Base-by-base conservation (phyloP, 2,888 invertebrate species). In the Cantharis rufa region DNA sequence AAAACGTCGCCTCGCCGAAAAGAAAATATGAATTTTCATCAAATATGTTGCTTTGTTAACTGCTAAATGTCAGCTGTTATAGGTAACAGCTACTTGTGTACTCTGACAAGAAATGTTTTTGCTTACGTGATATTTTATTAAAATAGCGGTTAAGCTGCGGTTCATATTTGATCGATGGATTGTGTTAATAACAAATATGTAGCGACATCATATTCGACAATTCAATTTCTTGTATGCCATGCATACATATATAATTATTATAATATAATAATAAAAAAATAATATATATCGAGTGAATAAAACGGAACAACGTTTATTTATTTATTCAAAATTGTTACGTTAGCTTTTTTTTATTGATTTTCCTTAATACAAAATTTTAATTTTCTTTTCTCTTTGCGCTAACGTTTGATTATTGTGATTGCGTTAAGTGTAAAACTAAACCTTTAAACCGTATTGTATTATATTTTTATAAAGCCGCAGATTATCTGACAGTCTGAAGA, bases 21-120 rank as follows among this genome's bases (percentile, higher is more conserved):
- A 66, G 71, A 74, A 77, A 77, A 71, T 77, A 77, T 74, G 77
- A 77, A 77, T 77, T 74, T 77, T 77, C 77, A 74, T 77, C 73
- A 77, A 62, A 71, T 66, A 66, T 71, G 64, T 62, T 48, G 15
- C 48, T 48, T 48, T 48, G 48, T n/a, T 21, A 32, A 21, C 15
- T 69, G 27, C 21, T 27, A 27, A 32, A 16, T 32, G 27, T 69
- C 69, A 69, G 21, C 21, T 66, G 64, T 66, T 66, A 15, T 16
- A 21, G 48, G 48, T 48, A 48, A 48, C 48, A 48, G 48, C 48
- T 48, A 48, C 48, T 48, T 48, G 48, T 48, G 13, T 48, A n/a
- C 48, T 48, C n/a, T 9, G 48, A 48, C 48, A 48, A 48, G 48
- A 48, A 48, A 48, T n/a, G 48, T n/a, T 48, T 48, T 48, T 48